phyloP scores from a whole-genome alignment of 23 tunicate species.

The Halocynthia aurantium region DNA sequence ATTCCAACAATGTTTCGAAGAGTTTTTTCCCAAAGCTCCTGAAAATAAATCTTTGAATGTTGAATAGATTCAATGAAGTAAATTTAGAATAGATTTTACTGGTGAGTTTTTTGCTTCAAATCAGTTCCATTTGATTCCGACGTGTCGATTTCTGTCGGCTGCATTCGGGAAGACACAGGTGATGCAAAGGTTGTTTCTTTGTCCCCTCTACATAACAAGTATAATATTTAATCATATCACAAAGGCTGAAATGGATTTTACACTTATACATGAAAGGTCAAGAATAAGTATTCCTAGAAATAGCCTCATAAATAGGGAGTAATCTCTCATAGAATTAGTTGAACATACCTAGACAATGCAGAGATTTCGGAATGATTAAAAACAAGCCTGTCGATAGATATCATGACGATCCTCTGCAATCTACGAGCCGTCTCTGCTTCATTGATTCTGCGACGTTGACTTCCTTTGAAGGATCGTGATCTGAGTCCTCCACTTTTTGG shows the following conservation, averaged over 20 bases:
- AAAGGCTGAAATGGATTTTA: neutral
- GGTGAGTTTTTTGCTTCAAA: neutral
- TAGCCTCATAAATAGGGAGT: neutral
- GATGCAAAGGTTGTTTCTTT: slow-evolving; percentile 3
- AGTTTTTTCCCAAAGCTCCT: slow-evolving; percentile 34
- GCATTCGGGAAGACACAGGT: neutral
- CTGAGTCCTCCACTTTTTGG: slow-evolving; percentile 27
- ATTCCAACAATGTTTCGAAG: slow-evolving; percentile 36
- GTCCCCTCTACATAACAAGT: neutral
- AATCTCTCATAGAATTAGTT: neutral
- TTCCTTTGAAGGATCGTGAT: slow-evolving; percentile 68
- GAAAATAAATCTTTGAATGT: neutral
- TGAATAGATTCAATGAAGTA: neutral
- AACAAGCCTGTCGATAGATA: slow-evolving; percentile 58
- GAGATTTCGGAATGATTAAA: slow-evolving; percentile 11
- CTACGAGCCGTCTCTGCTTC: slow-evolving; percentile 76
- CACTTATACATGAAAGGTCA: neutral
- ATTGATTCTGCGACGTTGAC: slow-evolving; percentile 71
- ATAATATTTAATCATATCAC: neutral
- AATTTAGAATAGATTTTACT: neutral
- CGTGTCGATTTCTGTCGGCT: neutral
- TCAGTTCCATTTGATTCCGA: neutral
- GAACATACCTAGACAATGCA: neutral
- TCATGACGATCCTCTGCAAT: slow-evolving; percentile 51
- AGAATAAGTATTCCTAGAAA: neutral